These are phyloP conservation scores for Exephanes ischioxanthus DNA, from an alignment of 2,888 invertebrate genomes.

Conservation along the genomic window DNA sequence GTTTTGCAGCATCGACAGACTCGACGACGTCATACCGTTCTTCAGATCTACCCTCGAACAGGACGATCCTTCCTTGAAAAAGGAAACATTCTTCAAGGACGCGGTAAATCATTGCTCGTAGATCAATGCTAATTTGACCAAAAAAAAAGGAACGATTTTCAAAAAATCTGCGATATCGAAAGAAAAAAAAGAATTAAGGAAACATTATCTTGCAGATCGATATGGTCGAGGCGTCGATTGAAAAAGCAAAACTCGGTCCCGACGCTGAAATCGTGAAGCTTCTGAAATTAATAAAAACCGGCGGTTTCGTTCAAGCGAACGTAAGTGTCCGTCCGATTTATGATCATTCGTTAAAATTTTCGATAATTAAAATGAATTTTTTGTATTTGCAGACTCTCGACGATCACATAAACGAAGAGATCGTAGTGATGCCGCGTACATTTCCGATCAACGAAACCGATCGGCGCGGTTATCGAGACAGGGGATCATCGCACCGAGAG, in stretches of 20 bases:
- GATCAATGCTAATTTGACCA: constrained; percentile 1
- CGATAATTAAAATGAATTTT: background rate
- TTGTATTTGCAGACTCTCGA: constrained; percentile 48
- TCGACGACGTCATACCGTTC: constrained; percentile 88
- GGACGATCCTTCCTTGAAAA: constrained; percentile 86
- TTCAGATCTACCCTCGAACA: constrained; percentile 87
- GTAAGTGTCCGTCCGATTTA: constrained; percentile 39
- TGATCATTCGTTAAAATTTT: background rate
- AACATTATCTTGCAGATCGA: constrained; percentile 84
- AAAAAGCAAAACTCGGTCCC: constrained; percentile 86
- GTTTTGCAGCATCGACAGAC: constrained; percentile 87
- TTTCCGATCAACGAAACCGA: background rate
- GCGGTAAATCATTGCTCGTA: constrained; percentile 85
- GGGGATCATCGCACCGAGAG: background rate
- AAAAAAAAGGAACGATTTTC: background rate
- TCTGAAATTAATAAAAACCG: constrained; percentile 85
- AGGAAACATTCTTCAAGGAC: constrained; percentile 88
- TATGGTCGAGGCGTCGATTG: constrained; percentile 85
- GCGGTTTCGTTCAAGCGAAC: constrained; percentile 16
- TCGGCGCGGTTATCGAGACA: background rate
- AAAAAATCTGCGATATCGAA: background rate
- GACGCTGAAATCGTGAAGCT: constrained; percentile 87
- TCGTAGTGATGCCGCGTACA: background rate
- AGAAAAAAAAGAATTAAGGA: background rate
- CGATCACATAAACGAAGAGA: constrained; percentile 50